Conservation (phyloP, 1,140 invertebrate genomes). For the Ectropis grisescens region DNA sequence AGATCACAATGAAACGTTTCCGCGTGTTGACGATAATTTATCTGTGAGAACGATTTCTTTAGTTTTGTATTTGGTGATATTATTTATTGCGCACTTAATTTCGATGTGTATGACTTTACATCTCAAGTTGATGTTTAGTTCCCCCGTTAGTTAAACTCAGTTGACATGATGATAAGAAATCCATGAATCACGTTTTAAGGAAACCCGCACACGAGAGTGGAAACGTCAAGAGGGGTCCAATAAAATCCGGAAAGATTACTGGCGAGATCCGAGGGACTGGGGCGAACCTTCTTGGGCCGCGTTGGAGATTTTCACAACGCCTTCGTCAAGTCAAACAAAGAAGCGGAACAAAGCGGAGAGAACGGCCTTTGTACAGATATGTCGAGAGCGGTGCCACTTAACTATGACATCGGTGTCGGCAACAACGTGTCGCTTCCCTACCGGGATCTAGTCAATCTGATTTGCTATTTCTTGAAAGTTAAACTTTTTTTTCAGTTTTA, state of each 20-base stretch:
- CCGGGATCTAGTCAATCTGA: no score
- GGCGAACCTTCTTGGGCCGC: conserved; percentile 7
- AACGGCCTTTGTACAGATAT: conserved; percentile 50
- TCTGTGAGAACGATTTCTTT: conserved; percentile 33
- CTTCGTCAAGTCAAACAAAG: conserved; percentile 50
- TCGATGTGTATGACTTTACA: no score
- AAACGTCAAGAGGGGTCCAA: conserved; percentile 3
- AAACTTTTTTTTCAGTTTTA: no score
- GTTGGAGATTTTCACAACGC: conserved; percentile 37
- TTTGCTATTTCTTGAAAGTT: no score
- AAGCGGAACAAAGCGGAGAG: conserved; percentile 58
- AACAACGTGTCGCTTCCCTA: conserved; percentile 9
- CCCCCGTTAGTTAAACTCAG: no score
- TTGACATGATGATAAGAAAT: no score
- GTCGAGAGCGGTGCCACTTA: conserved; percentile 44
- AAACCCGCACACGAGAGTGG: no score
- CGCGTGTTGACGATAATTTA: conserved; percentile 39
- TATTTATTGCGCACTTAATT: no score
- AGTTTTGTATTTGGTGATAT: conserved; percentile 22
- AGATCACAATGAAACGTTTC: conserved; percentile 47
- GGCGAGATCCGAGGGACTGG: conserved; percentile 8
- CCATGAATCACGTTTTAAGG: no score
- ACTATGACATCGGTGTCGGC: conserved; percentile 30
- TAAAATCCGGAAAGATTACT: conserved; percentile 15
- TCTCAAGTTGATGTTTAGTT: no score